Conservation (phyloP, 2,797 vertebrate species). For the Leptatherina wallacei region DNA sequence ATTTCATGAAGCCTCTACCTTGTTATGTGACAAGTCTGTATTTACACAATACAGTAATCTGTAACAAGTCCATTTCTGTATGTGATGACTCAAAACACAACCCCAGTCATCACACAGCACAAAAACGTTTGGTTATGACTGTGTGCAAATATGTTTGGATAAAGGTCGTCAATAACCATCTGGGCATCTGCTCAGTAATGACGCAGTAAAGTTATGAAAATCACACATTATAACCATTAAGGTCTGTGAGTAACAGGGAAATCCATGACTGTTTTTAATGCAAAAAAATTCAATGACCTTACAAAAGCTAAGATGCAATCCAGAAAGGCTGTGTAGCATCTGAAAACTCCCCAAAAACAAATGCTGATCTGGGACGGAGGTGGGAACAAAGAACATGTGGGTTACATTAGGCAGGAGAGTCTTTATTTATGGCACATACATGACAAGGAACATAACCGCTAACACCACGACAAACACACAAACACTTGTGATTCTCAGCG, state of each 20-base stretch:
- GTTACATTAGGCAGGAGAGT: conserved; percentile 73
- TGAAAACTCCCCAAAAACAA: conserved; percentile 61
- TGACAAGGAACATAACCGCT: conserved; percentile 80
- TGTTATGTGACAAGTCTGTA: background rate
- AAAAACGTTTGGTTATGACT: conserved; percentile 36
- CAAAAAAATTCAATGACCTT: conserved; percentile 64
- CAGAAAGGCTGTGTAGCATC: conserved; percentile 66
- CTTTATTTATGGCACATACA: conserved; percentile 81
- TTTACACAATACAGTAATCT: background rate
- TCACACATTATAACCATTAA: conserved; percentile 49
- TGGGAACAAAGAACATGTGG: conserved; percentile 78
- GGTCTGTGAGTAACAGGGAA: conserved; percentile 75
- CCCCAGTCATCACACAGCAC: conserved; percentile 2
- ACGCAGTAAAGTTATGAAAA: conserved; percentile 67
- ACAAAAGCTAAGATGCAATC: conserved; percentile 59
- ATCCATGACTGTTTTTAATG: conserved; percentile 71
- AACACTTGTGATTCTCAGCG: conserved; percentile 60
- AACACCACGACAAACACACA: conserved; percentile 80
- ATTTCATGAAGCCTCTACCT: background rate
- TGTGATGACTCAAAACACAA: background rate
- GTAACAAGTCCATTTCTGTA: background rate
- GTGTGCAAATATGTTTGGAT: conserved; percentile 48
- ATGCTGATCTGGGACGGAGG: conserved; percentile 50
- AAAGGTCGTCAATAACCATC: conserved; percentile 53
- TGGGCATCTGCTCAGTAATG: conserved; percentile 57